Evolutionary conservation across 2,797 vertebrate species (phyloP).

Genomic region (Helarctos malayanus): DNA sequence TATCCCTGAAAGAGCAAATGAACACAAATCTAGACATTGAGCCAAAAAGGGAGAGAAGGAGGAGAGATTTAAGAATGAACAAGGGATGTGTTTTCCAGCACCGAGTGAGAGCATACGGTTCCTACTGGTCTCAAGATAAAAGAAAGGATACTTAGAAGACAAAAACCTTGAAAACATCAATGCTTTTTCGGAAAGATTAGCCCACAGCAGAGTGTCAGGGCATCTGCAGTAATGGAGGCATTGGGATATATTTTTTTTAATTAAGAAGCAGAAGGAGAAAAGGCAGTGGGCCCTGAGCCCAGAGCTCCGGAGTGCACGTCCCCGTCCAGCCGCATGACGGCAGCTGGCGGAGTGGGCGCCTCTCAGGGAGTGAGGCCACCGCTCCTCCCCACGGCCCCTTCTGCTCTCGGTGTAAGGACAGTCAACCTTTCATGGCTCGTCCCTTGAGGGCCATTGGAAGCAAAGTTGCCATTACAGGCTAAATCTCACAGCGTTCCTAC

Average conservation of each 20-base stretch:
- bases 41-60: not conserved
- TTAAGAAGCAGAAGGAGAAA: not conserved
- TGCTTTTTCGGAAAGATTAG: not conserved
- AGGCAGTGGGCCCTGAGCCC: not conserved
- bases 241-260: not conserved
- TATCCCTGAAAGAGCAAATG: not conserved
- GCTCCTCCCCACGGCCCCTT: not conserved
- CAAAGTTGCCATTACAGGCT: not conserved
- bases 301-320: fast-evolving
- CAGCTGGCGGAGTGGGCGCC: fast-evolving
- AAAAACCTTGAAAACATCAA: not conserved
- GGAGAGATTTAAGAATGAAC: not conserved
- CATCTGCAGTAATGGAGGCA: not conserved
- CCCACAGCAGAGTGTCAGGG: not conserved
- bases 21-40: not conserved
- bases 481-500: not conserved
- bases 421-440: not conserved
- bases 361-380: fast-evolving
- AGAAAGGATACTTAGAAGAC: not conserved
- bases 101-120: not conserved
- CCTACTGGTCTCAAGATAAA: not conserved
- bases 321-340: fast-evolving
- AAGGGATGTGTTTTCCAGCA: not conserved
- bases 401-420: not conserved
- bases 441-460: not conserved